A percentile compares a stretch with the other conserved stretches of the same genome.
phyloP scores from a whole-genome alignment of 2,888 invertebrate species.

The Tenthredo distinguenda region DNA sequence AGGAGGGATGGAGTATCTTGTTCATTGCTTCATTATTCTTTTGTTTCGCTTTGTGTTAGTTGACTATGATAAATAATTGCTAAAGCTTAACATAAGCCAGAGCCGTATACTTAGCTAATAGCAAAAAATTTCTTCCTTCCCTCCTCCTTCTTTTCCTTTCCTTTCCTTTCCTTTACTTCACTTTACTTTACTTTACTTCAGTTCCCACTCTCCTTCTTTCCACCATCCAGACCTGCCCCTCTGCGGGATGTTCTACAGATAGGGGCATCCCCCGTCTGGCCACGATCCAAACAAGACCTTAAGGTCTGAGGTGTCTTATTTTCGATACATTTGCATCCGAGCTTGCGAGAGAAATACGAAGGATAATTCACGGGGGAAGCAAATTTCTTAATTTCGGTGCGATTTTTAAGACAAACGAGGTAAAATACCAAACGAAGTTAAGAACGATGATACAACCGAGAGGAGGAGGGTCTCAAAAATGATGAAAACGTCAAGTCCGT shows the following conservation, averaged over 20 bases:
- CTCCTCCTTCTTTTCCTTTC: not conserved
- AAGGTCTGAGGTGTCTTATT: constrained; percentile 25
- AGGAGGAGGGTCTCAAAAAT: not conserved
- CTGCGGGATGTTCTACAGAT: constrained; percentile 37
- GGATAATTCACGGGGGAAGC: not conserved
- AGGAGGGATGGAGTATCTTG: constrained; percentile 43
- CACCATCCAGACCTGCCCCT: not conserved
- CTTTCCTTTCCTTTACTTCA: not conserved
- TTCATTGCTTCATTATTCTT: constrained; percentile 52
- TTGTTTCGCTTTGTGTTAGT: constrained; percentile 63
- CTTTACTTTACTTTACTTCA: constrained; percentile 8
- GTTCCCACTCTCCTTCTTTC: not conserved
- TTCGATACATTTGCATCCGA: constrained; percentile 24
- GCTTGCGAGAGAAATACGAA: not conserved
- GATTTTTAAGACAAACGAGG: not conserved
- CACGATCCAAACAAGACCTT: constrained; percentile 48
- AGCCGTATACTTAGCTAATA: constrained; percentile 75
- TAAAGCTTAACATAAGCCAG: constrained; percentile 75
- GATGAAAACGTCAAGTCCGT: constrained; percentile 44
- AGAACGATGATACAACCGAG: not conserved
- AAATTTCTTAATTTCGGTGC: not conserved
- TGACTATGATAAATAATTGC: constrained; percentile 75
- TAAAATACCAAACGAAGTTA: not conserved
- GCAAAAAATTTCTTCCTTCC: constrained; percentile 66
- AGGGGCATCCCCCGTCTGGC: constrained; percentile 45